Evolutionary conservation across 1,140 invertebrate species (phyloP), one percentile per base, ranked within the genome.

Genomic region (Papilio polyxenes): DNA sequence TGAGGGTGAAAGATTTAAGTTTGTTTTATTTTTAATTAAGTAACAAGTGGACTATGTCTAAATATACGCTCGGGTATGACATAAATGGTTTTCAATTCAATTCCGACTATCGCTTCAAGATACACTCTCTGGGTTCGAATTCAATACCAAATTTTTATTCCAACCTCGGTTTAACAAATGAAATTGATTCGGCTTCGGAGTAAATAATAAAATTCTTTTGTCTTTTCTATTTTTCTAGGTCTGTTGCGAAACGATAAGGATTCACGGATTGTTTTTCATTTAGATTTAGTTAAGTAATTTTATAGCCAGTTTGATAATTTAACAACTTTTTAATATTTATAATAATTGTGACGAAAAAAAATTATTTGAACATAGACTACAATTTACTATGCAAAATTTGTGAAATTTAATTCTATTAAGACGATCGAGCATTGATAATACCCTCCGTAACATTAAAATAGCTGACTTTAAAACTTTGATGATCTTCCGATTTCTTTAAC

Each of bases 131-230:
- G 17, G 6, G 31, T 72, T 72, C 31, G 65, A 37, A 17, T 72
- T 72, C 65, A 13, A 37, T 37, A 17, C 31, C 65, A 72, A 72
- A 72, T 72, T 72, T 72, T 72, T 72, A 72, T 72, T 72, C 65
- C 31, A 72, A 31, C 31, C 65, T 10, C 65, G 65, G 31, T 72
- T 72, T 72, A 72, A 72, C 31, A 72, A 72, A 72, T 72, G 13
- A 72, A 72, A 72, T 72, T 72, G 65, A 72, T 72, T 72, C 65
- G 31, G 13, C 37, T 23, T 72, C 31, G 23, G 4, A 31, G 65
- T 40, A 40, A 17, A 37, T 72, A 72, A 72, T 72, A 37, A 72
- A 72, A 72, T 72, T 72, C 65, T 72, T 72, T 72, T 72, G 65
- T 37, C 62, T 37, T 40, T 72, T 37, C 23, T 37, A n/a, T 56